phyloP scores from a whole-genome alignment of 1,140 invertebrate genomes.

The Drosophila pallidifrons region DNA sequence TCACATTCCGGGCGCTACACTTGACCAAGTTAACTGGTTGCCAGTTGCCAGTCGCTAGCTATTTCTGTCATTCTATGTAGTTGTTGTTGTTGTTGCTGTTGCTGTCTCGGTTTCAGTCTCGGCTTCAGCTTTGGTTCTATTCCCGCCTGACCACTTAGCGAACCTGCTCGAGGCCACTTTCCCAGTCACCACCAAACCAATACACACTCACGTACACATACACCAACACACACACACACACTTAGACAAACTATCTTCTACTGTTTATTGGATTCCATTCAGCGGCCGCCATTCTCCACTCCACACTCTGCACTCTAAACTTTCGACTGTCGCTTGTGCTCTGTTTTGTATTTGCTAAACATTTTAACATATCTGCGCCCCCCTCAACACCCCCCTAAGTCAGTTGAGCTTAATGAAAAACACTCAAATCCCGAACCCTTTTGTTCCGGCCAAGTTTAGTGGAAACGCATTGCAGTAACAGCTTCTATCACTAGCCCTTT shows the following conservation, averaged over 20 bases:
- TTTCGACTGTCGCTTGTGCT: constrained; percentile 60
- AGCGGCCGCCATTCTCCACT: constrained; percentile 17
- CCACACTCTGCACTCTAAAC: constrained; percentile 8
- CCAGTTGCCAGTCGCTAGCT: constrained; percentile 18
- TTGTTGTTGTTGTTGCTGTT: constrained; percentile 1
- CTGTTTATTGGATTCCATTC: constrained; percentile 75
- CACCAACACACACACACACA: background rate
- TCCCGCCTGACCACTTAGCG: constrained; percentile 64
- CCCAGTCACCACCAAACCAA: constrained; percentile 17
- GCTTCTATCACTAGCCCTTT: background rate
- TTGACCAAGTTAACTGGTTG: constrained; percentile 75
- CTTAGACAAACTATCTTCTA: background rate
- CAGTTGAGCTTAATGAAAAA: constrained; percentile 55
- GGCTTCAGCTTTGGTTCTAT: constrained; percentile 21
- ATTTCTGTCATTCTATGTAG: background rate
- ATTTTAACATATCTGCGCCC: constrained; percentile 56
- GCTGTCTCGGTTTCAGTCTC: background rate
- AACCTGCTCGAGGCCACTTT: constrained; percentile 63
- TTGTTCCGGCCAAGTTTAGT: constrained; percentile 76
- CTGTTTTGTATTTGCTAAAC: constrained; percentile 75
- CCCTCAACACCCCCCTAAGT: background rate
- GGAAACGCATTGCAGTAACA: constrained; percentile 49
- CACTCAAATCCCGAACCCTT: constrained; percentile 62
- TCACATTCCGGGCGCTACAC: constrained; percentile 71
- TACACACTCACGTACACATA: constrained; percentile 18